Evolutionary conservation across 2,797 vertebrate genomes (phyloP).

Genomic region (Adelosebastes latens): DNA sequence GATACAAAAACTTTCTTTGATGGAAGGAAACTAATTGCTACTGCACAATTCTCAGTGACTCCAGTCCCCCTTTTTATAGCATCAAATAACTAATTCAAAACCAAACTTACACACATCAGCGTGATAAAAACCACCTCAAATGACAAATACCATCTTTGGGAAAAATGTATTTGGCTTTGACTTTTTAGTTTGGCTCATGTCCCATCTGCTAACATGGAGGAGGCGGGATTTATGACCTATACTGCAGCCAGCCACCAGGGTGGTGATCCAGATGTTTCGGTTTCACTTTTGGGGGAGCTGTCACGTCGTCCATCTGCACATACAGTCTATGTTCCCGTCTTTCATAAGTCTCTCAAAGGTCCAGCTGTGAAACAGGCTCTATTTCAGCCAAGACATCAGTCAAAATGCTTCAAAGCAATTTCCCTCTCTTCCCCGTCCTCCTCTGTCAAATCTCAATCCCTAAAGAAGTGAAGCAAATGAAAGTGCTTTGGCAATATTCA

Average conservation of each 20-base stretch:
- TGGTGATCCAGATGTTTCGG: neutral
- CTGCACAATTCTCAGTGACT: no score
- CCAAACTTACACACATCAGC: no score
- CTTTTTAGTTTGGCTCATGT: no score
- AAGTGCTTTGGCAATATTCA: slow-evolving; percentile 28
- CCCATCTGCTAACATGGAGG: no score
- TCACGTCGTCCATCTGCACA: neutral
- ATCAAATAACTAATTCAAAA: no score
- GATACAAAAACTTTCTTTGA: neutral
- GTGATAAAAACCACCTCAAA: no score
- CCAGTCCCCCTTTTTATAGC: no score
- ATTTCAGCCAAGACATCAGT: slow-evolving; percentile 30
- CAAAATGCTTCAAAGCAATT: slow-evolving; percentile 51
- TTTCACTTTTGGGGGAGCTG: neutral
- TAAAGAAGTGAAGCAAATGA: slow-evolving; percentile 33
- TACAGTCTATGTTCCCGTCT: neutral
- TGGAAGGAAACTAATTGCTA: neutral
- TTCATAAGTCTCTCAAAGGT: slow-evolving; percentile 10
- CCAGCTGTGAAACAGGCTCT: slow-evolving; percentile 39
- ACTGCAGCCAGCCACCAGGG: neutral
- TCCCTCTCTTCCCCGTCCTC: neutral
- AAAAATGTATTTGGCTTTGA: no score
- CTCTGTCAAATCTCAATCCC: slow-evolving; percentile 43
- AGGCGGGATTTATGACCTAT: no score
- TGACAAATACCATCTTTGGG: no score